Evolutionary conservation across 2,888 invertebrate genomes (phyloP).

Genomic region (Neoaliturus tenellus): DNA sequence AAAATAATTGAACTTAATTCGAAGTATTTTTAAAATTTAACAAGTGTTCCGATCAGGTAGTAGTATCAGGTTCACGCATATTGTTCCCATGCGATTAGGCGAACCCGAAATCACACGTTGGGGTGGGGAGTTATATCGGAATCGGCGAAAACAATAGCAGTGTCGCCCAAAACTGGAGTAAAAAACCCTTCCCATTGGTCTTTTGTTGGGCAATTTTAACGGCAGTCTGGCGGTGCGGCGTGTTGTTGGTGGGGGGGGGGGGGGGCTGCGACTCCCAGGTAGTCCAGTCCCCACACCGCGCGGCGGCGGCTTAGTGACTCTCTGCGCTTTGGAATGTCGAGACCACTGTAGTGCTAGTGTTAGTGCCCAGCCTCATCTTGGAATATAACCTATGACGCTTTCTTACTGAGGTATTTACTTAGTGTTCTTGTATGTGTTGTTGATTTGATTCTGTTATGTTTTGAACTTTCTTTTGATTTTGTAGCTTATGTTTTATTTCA

Average conservation of each 20-base stretch:
- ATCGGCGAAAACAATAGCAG: slow-evolving; percentile 39
- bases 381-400: slow-evolving; percentile 22
- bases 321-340: not conserved
- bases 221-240: slow-evolving; percentile 15
- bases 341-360: not conserved
- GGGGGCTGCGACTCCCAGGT: not conserved
- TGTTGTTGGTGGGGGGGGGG: not conserved
- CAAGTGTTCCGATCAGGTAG: not conserved
- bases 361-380: not conserved
- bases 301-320: slow-evolving; percentile 15
- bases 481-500: not conserved
- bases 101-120: slow-evolving; percentile 22
- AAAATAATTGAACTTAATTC: too few relatives aligned
- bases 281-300: not conserved
- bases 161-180: slow-evolving; percentile 50
- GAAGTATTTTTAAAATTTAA: too few relatives aligned
- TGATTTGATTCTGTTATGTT: too few relatives aligned
- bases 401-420: not conserved
- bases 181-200: slow-evolving; percentile 50
- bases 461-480: not conserved
- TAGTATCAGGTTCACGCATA: not conserved
- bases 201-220: slow-evolving; percentile 54
- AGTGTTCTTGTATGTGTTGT: too few relatives aligned
- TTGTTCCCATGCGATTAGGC: not conserved
- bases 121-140: not conserved